Evolutionary conservation across 1,140 invertebrate genomes (phyloP).

Genomic region (Drosophila ficusphila): DNA sequence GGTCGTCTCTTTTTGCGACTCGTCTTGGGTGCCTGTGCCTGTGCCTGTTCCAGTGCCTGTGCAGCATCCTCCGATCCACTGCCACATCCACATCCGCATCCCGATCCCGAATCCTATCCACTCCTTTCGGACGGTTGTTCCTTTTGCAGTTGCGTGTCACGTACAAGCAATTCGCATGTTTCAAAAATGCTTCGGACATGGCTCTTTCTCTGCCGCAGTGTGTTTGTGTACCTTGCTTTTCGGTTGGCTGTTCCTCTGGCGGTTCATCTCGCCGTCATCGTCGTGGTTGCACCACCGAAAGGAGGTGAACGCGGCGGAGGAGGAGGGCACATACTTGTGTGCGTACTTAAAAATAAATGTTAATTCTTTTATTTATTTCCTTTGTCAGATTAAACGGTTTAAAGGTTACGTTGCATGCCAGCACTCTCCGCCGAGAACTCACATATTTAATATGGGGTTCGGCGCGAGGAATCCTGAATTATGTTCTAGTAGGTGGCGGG

Average conservation of each 20-base stretch:
- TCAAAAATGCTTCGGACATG: conserved; percentile 81
- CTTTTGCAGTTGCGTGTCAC: conserved; percentile 81
- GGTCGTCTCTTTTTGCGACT: conserved; percentile 56
- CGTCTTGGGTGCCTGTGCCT: conserved; percentile 36
- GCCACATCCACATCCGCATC: conserved; percentile 7
- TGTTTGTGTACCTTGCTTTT: conserved; percentile 26
- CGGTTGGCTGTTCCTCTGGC: conserved; percentile 31
- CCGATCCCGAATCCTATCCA: conserved; percentile 20
- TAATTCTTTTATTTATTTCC: conserved; percentile 83
- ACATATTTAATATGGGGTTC: conserved; percentile 34
- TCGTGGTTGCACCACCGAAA: conserved; percentile 1
- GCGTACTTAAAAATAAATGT: conserved; percentile 81
- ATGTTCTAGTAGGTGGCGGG: conserved; percentile 14
- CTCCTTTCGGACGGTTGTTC: conserved; percentile 49
- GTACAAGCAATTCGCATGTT: conserved; percentile 84
- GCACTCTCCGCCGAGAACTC: conserved; percentile 12
- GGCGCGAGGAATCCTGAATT: conserved; percentile 13
- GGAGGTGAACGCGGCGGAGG: conserved; percentile 10
- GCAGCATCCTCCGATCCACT: conserved; percentile 10
- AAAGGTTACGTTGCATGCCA: conserved; percentile 62
- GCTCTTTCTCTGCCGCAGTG: conserved; percentile 55
- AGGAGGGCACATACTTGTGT: conserved; percentile 57
- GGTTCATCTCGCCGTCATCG: conserved; percentile 70
- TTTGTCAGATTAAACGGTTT: conserved; percentile 82
- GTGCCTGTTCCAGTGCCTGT: too few relatives aligned